Evolutionary conservation across 2,797 vertebrate species (phyloP).

Genomic region (Choloepus didactylus): DNA sequence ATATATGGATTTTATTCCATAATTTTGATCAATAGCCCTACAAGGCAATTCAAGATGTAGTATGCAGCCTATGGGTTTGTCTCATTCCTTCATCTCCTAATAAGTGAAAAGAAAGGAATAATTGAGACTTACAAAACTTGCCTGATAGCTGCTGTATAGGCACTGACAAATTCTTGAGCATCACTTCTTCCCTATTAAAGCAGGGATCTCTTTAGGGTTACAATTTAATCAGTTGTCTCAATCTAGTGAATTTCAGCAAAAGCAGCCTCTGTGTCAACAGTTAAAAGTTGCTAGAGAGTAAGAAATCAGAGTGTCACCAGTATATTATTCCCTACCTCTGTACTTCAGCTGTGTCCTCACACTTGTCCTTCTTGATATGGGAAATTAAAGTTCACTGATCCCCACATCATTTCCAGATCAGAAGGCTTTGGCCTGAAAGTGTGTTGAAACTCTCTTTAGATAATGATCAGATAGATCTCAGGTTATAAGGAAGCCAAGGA

Average conservation of each 20-base stretch:
- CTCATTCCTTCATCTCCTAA: not conserved
- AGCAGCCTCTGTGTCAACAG: not conserved
- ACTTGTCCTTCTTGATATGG: constrained; percentile 9
- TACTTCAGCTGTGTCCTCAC: constrained; percentile 40
- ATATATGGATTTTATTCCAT: not conserved
- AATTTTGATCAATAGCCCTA: not conserved
- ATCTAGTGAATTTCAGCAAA: constrained; percentile 44
- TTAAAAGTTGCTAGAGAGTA: not conserved
- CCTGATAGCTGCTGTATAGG: not conserved
- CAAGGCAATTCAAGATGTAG: not conserved
- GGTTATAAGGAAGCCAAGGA: not conserved
- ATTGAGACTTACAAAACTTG: not conserved
- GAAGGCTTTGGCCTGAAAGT: not conserved
- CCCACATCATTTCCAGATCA: not conserved
- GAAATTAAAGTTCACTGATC: not conserved
- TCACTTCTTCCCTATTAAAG: not conserved
- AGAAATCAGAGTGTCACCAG: not conserved
- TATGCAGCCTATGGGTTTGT: not conserved
- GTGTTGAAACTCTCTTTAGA: not conserved
- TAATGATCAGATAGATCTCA: not conserved
- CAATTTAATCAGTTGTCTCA: not conserved
- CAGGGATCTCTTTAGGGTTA: not conserved
- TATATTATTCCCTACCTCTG: not conserved
- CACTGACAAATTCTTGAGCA: not conserved
- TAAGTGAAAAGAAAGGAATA: constrained; percentile 43